Evolutionary conservation across 2,888 invertebrate species (phyloP), one percentile per base, ranked within the genome.

Genomic region (Perizoma flavofasciatum): DNA sequence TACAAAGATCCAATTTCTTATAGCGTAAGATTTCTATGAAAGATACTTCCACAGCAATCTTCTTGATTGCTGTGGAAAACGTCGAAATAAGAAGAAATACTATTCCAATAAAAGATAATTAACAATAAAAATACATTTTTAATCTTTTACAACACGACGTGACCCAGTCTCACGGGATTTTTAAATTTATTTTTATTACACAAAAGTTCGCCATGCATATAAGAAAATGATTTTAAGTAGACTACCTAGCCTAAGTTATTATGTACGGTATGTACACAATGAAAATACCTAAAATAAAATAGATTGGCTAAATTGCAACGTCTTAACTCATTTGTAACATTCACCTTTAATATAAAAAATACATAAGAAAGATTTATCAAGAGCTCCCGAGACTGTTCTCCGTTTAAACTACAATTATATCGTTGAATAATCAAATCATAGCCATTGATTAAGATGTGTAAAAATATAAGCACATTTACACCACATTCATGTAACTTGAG

Each of bases 261-360:
- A 78, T 55, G 66, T 75, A 81, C 72, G 71, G 74, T 85, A 88
- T 88, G 78, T 86, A 89, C 87, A 88, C 61, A 79, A 79, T 80
- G 80, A 22, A 22, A 3, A 22, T 79, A 84, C 81, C 77, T 77
- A 76, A 79, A 80, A 49, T 50, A 51, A 77, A 77, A 80, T 78
- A 81, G 73, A 84, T 83, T 83, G 71, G 77, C 87, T 86, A 86
- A 84, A 83, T 75, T 75, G 81, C 75, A 75, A 77, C 79, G 68
- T 62, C 74, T 67, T 73, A 83, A 84, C 77, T 79, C 79, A 86
- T 85, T 82, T 82, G 78, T 76, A 81, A 83, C 79, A 82, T 86
- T 82, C 81, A 87, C 81, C 80, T 83, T 82, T 79, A 81, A 79
- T 78, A 78, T 67, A 73, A 77, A 76, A 75, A 73, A 74, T 78